A percentile compares a stretch with the other conserved stretches of the same genome.
Conservation (phyloP, 2,888 invertebrate genomes). For the Glaucopsyche alexis region DNA sequence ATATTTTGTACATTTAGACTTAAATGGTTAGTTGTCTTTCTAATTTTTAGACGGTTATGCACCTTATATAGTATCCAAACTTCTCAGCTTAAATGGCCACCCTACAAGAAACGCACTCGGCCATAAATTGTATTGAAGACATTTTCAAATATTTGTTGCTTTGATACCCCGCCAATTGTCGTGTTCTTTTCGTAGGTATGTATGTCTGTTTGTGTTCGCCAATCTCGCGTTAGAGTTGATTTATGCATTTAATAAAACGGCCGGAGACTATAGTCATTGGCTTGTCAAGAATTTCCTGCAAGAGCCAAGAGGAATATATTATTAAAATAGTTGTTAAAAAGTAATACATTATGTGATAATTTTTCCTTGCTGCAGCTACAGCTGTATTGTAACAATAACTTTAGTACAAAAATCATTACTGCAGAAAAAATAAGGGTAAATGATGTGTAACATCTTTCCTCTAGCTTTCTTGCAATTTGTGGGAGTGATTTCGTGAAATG, state of each 20-base stretch:
- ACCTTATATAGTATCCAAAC: not conserved
- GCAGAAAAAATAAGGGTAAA: too few relatives aligned
- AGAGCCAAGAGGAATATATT: not conserved
- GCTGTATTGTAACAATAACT: too few relatives aligned
- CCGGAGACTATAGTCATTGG: not conserved
- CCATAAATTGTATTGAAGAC: slow-evolving; percentile 21
- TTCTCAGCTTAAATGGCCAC: not conserved
- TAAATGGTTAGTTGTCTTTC: not conserved
- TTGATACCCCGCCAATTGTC: slow-evolving; percentile 26
- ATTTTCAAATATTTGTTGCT: slow-evolving; percentile 27
- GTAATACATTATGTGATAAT: too few relatives aligned
- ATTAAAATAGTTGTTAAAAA: not conserved
- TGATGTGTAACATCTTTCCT: too few relatives aligned
- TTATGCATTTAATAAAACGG: not conserved
- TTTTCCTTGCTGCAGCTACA: too few relatives aligned
- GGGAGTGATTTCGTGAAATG: too few relatives aligned
- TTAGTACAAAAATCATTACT: too few relatives aligned
- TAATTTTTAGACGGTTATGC: not conserved
- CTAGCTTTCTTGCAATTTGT: too few relatives aligned
- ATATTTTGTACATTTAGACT: not conserved
- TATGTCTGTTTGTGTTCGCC: slow-evolving; percentile 12
- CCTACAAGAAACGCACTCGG: not conserved
- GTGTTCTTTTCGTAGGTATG: slow-evolving; percentile 15
- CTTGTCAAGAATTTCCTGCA: not conserved
- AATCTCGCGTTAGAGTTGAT: slow-evolving; percentile 18